phyloP scores from a whole-genome alignment of 2,113 vertebrate species.

The Cyprinus carpio region DNA sequence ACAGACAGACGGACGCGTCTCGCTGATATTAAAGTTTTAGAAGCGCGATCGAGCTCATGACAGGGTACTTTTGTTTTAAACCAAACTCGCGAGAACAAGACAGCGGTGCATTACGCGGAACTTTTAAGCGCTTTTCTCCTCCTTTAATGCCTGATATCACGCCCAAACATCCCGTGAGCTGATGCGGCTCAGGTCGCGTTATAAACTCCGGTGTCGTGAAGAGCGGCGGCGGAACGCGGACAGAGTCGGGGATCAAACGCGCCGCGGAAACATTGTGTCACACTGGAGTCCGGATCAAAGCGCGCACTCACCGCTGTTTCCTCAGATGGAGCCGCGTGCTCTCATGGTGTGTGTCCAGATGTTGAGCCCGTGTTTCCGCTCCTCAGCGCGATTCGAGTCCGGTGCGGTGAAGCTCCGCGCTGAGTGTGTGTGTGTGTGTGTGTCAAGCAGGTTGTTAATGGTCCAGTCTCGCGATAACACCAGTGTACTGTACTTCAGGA shows the following conservation, averaged over 20 bases:
- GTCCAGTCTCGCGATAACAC: conserved; percentile 86
- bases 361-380: conserved; percentile 73
- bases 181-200: neutral
- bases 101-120: neutral
- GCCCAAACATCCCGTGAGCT: neutral
- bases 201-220: neutral
- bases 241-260: conserved; percentile 57
- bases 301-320: conserved; percentile 56
- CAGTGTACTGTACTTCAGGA: conserved; percentile 72
- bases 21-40: neutral
- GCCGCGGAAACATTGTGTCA: conserved; percentile 21
- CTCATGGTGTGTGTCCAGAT: conserved; percentile 81
- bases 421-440: conserved; percentile 33
- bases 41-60: neutral
- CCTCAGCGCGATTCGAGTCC: conserved; percentile 76
- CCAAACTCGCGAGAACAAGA: neutral
- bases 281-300: neutral
- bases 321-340: conserved; percentile 63
- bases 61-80: neutral
- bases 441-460: conserved; percentile 81
- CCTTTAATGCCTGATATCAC: neutral
- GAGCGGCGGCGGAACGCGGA: conserved; percentile 59
- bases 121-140: neutral
- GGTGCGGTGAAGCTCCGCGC: conserved; percentile 74
- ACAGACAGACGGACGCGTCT: neutral